Evolutionary conservation across 1,140 invertebrate species (phyloP), one percentile per base, ranked within the genome.

Genomic region (Zophobas morio): DNA sequence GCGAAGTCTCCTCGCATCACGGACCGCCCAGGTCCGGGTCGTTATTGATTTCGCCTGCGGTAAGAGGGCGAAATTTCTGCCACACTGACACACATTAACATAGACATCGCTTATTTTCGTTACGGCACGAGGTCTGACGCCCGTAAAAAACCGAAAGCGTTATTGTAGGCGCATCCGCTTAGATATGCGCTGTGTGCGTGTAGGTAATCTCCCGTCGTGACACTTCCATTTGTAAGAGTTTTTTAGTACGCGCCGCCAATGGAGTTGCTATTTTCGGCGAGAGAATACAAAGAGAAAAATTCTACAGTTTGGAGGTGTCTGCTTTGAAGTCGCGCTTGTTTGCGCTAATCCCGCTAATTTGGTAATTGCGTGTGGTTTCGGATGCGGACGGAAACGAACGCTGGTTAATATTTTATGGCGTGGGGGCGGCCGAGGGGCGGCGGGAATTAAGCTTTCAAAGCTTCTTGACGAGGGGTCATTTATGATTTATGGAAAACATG

Each of bases 31-130:
- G 6, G 56, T 60, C 56, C 34, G 34, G 34, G 56, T 39, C 56
- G 60, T 66, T 73, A 73, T 73, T 73, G 71, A 73, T 73, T 73
- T 54, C 32, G 54, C 34, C 54, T 35, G 42, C 35, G 20, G 35
- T 49, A 72, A 72, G 37, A 40, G 49, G 39, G 49, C 33, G 49
- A 73, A 73, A 42, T 73, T 73, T 56, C 71, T 53, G 49, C 71
- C 37, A 73, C 71, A 73, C 70, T 72, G 70, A 72, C 70, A 73
- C 71, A 73, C 71, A 73, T 73, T 73, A 73, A 73, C 71, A 73
- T 73, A 54, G 51, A 73, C 47, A 73, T 66, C 39, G 60, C 60
- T 66, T 66, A 66, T 66, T 66, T 60, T 66, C 60, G 60, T 8
- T 42, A 40, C 60, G 60, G 60, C 60, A 66, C 60, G 60, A 66